phyloP scores from a whole-genome alignment of 1,140 invertebrate genomes.

The Streblospio benedicti region DNA sequence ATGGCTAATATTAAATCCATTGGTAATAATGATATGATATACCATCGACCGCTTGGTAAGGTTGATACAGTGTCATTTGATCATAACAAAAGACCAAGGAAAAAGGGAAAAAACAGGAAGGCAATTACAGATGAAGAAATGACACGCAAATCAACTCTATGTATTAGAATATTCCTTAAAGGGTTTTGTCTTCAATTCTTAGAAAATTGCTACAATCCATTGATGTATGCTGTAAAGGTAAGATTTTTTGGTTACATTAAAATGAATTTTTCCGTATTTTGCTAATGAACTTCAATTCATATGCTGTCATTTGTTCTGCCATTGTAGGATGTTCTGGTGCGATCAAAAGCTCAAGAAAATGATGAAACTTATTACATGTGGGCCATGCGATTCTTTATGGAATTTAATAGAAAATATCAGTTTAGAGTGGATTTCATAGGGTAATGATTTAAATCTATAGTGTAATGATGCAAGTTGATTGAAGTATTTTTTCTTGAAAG shows the following conservation, averaged over 20 bases:
- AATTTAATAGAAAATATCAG: constrained; percentile 78
- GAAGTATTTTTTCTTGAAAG: not conserved
- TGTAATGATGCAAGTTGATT: too few relatives aligned
- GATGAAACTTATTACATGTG: constrained; percentile 91
- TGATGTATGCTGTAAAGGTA: constrained; percentile 72
- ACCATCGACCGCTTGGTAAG: constrained; percentile 71
- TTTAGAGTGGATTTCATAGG: constrained; percentile 81
- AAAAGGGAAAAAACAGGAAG: constrained; percentile 58
- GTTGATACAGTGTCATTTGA: constrained; percentile 65
- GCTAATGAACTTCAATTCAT: too few relatives aligned
- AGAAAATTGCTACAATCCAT: constrained; percentile 80
- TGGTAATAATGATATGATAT: constrained; percentile 79
- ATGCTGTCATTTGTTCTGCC: too few relatives aligned
- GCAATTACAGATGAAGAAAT: constrained; percentile 53
- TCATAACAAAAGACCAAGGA: constrained; percentile 52
- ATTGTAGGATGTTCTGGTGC: constrained; percentile 48
- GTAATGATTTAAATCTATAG: constrained; percentile 50
- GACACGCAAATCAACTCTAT: constrained; percentile 66
- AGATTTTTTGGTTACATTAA: too few relatives aligned
- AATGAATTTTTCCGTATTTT: too few relatives aligned
- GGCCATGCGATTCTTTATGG: constrained; percentile 92
- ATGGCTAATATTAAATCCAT: constrained; percentile 89
- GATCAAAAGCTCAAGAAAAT: constrained; percentile 57
- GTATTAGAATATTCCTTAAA: constrained; percentile 75
- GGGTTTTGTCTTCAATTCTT: constrained; percentile 91